These are phyloP conservation scores for Andricus grossulariae DNA, from an alignment of 1,140 invertebrate species.

Conservation along the genomic window DNA sequence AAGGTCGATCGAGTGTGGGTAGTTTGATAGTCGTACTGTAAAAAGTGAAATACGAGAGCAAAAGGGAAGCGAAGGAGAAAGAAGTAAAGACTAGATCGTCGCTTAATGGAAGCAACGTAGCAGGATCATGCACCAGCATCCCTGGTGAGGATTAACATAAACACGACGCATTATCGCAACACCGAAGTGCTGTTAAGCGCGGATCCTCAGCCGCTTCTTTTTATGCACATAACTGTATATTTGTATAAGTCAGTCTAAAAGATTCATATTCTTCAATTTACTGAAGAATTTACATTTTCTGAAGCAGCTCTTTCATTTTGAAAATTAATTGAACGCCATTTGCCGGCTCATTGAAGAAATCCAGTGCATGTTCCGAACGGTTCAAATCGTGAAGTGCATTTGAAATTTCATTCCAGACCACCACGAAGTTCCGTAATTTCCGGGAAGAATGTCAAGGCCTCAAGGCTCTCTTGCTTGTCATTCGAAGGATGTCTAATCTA, in stretches of 20 bases:
- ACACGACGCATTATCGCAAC: conserved; percentile 65
- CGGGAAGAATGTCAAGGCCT: conserved; percentile 4
- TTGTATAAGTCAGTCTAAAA: neutral
- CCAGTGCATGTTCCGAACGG: neutral
- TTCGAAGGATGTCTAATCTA: conserved; percentile 5
- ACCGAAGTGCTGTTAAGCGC: conserved; percentile 61
- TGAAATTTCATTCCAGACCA: neutral
- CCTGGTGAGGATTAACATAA: conserved; percentile 63
- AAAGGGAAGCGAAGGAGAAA: conserved; percentile 50
- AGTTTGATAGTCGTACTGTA: conserved; percentile 47
- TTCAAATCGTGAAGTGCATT: conserved; percentile 1
- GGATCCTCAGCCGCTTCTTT: conserved; percentile 55
- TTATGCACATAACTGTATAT: conserved; percentile 59
- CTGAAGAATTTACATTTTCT: no score
- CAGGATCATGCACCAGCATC: conserved; percentile 57
- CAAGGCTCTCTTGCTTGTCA: conserved; percentile 10
- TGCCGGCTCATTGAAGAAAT: no score
- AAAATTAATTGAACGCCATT: no score
- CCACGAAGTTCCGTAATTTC: conserved; percentile 16
- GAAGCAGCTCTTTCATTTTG: no score
- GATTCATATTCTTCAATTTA: neutral
- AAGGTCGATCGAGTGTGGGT: conserved; percentile 42
- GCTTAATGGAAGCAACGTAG: conserved; percentile 59
- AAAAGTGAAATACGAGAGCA: conserved; percentile 33
- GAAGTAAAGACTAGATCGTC: conserved; percentile 56